A percentile compares a stretch with the other conserved stretches of the same genome.
Evolutionary conservation across 1,140 invertebrate species (phyloP).

Genomic region (Oncopodura yosiiana): DNA sequence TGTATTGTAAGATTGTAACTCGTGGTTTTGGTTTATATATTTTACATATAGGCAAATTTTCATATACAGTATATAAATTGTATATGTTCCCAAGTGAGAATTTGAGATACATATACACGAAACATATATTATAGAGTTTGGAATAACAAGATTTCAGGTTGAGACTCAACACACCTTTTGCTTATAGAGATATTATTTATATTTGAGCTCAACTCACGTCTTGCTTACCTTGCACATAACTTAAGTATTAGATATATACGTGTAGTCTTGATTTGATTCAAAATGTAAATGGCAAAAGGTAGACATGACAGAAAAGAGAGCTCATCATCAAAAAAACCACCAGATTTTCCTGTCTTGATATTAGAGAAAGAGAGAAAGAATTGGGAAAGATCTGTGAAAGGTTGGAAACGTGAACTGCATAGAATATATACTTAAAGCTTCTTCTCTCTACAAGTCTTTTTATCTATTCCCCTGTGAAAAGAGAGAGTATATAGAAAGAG

Average conservation of each 20-base stretch:
- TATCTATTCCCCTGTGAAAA: constrained; percentile 13
- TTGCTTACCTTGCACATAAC: not conserved
- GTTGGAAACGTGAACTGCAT: constrained; percentile 25
- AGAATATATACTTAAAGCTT: too few species aligned
- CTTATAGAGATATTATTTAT: not conserved
- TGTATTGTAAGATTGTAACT: constrained; percentile 5
- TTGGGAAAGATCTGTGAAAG: constrained; percentile 2
- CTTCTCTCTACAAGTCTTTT: constrained; percentile 11
- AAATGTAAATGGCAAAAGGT: too few species aligned
- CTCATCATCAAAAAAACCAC: too few species aligned
- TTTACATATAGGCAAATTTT: not conserved
- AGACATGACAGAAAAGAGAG: too few species aligned
- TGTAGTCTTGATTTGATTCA: not conserved
- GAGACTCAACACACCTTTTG: too few species aligned
- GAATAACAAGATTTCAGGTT: too few species aligned
- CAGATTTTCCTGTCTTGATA: too few species aligned
- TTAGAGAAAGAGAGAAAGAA: constrained; percentile 7
- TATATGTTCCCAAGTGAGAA: constrained; percentile 10
- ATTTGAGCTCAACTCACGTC: not conserved
- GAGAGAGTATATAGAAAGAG: constrained; percentile 1
- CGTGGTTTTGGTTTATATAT: not conserved
- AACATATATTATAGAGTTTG: too few species aligned
- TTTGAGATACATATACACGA: not conserved
- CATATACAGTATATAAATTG: not conserved
- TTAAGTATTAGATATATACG: not conserved